Percentiles rank a stretch among this genome's conserved stretches.
Evolutionary conservation across 2,888 invertebrate genomes (phyloP).

Genomic region (Tetragonisca angustula): DNA sequence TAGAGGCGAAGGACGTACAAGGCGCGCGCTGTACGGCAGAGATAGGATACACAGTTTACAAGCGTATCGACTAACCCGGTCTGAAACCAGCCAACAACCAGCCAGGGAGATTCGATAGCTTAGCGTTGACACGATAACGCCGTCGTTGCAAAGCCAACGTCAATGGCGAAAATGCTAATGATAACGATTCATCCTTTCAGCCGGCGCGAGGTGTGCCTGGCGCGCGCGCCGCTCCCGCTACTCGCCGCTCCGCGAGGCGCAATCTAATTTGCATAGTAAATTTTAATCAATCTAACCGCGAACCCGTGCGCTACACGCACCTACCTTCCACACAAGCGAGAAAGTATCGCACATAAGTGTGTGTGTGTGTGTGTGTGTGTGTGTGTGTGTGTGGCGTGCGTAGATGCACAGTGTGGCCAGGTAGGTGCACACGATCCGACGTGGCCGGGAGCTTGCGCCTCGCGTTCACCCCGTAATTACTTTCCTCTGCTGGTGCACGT

Average conservation of each 20-base stretch:
- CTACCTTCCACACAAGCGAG: not conserved
- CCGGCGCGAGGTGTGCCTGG: slow-evolving; percentile 13
- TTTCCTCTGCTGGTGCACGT: slow-evolving; percentile 79
- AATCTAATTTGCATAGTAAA: slow-evolving; percentile 78
- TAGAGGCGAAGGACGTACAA: not conserved
- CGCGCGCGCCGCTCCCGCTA: slow-evolving; percentile 28
- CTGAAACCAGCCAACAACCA: not conserved
- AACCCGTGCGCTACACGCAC: slow-evolving; percentile 54
- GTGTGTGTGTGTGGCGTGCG: slow-evolving; percentile 26
- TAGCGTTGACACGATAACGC: slow-evolving; percentile 43
- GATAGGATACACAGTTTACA: not conserved
- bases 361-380: not conserved
- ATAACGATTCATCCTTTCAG: slow-evolving; percentile 61
- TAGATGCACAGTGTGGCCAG: slow-evolving; percentile 18
- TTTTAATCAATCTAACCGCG: slow-evolving; percentile 76
- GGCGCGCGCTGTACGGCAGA: not conserved
- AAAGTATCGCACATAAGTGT: not conserved
- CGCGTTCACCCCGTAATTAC: slow-evolving; percentile 77
- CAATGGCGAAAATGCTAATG: slow-evolving; percentile 60
- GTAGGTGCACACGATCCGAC: slow-evolving; percentile 46
- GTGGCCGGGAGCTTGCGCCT: slow-evolving; percentile 64
- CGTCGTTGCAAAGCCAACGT: slow-evolving; percentile 13
- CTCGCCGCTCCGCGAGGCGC: slow-evolving; percentile 45
- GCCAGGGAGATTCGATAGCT: slow-evolving; percentile 23
- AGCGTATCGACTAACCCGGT: slow-evolving; percentile 25